A percentile compares a stretch with the other conserved stretches of the same genome.
phyloP scores from a whole-genome alignment of 2,888 invertebrate genomes.

The Asteroscopus sphinx region DNA sequence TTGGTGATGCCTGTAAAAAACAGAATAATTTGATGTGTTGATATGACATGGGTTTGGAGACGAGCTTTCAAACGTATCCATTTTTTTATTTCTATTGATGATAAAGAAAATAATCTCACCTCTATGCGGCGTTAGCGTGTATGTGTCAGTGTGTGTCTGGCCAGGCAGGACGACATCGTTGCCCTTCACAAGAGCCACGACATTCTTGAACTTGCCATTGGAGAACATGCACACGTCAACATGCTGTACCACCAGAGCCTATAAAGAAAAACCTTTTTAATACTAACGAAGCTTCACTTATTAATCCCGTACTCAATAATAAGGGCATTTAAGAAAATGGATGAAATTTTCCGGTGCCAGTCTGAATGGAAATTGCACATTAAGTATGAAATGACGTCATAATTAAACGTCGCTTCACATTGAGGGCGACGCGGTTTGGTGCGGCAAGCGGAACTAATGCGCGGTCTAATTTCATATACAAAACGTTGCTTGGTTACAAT shows the following conservation, averaged over 20 bases:
- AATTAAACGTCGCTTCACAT: constrained; percentile 45
- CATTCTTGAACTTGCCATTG: constrained; percentile 97
- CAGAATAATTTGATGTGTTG: not conserved
- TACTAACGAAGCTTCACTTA: not conserved
- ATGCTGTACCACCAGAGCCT: constrained; percentile 96
- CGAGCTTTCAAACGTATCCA: not conserved
- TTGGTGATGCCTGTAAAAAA: constrained; percentile 92
- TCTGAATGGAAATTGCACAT: constrained; percentile 45
- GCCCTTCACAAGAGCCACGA: constrained; percentile 92
- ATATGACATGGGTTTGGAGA: not conserved
- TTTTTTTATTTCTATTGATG: no score
- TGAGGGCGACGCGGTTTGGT: constrained; percentile 17
- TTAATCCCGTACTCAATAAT: constrained; percentile 14
- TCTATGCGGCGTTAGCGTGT: constrained; percentile 92
- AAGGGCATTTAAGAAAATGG: constrained; percentile 17
- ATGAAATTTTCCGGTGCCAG: constrained; percentile 21
- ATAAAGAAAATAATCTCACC: constrained; percentile 67
- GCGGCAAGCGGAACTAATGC: constrained; percentile 35
- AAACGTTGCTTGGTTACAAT: constrained; percentile 15
- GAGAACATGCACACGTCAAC: constrained; percentile 98
- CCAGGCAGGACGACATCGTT: constrained; percentile 92
- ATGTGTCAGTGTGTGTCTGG: constrained; percentile 90
- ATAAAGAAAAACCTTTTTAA: constrained; percentile 20
- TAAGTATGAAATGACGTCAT: constrained; percentile 39
- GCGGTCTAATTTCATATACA: constrained; percentile 21